phyloP scores from a whole-genome alignment of 2,888 invertebrate genomes.

The Leptogaster cylindrica region DNA sequence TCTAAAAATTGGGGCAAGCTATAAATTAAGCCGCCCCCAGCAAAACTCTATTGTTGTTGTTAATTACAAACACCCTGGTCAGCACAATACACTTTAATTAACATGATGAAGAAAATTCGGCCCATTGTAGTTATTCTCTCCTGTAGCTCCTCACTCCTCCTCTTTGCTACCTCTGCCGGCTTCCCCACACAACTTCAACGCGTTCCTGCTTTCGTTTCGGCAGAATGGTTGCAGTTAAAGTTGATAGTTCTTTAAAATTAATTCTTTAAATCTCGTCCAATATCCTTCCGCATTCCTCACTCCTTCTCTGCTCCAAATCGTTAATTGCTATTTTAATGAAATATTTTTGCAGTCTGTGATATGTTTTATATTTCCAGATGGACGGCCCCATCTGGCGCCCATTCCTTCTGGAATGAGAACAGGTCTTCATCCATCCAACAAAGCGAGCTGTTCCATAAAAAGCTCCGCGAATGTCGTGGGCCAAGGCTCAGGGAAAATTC shows the following conservation, averaged over 20 bases:
- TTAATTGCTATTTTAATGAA: constrained; percentile 4
- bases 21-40: constrained; percentile 26
- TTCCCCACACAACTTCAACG: too few species aligned
- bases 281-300: neutral
- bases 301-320: neutral
- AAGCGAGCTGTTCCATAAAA: constrained; percentile 1
- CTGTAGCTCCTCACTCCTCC: too few species aligned
- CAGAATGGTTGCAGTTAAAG: too few species aligned
- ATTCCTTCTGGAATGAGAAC: constrained; percentile 20
- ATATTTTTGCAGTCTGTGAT: neutral
- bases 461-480: constrained; percentile 47
- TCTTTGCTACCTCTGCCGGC: too few species aligned
- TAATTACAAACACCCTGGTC: constrained; percentile 10
- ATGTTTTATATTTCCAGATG: constrained; percentile 21
- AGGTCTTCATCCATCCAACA: constrained; percentile 29
- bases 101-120: constrained; percentile 8
- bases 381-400: constrained; percentile 18
- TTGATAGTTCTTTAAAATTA: constrained; percentile 10
- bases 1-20: constrained; percentile 34
- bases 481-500: constrained; percentile 46
- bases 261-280: neutral
- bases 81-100: constrained; percentile 38
- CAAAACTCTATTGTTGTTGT: constrained; percentile 1
- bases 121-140: too few species aligned
- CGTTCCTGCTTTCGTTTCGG: too few species aligned